Conservation (phyloP, 2,113 vertebrate genomes). For the Tupaia chinensis region DNA sequence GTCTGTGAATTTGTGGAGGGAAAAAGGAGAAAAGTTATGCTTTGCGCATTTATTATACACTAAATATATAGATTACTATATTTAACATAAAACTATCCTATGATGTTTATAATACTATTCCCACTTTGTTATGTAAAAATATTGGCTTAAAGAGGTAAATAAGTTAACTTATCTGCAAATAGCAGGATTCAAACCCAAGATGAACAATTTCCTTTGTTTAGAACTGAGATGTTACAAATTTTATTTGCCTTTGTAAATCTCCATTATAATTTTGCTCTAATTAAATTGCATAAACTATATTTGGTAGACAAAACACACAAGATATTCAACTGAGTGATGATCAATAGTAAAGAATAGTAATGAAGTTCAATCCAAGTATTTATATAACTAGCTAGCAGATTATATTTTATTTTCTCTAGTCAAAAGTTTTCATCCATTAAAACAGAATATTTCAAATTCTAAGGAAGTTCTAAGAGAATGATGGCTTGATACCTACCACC, state of each 20-base stretch:
- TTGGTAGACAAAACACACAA: not conserved
- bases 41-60: not conserved
- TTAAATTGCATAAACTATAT: not conserved
- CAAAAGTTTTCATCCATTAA: not conserved
- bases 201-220: slow-evolving; percentile 8
- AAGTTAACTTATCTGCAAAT: slow-evolving; percentile 11
- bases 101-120: not conserved
- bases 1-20: not conserved
- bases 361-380: not conserved
- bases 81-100: not conserved
- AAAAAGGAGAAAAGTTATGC: not conserved
- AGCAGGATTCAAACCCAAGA: not conserved
- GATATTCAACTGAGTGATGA: not conserved
- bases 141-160: not conserved
- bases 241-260: not conserved
- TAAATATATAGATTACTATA: not conserved
- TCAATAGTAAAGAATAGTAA: not conserved
- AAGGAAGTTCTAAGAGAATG: not conserved
- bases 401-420: not conserved
- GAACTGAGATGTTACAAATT: not conserved
- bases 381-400: not conserved
- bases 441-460: slow-evolving; percentile 3
- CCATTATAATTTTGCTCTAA: not conserved
- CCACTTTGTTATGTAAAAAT: not conserved
- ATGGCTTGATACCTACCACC: not conserved